phyloP scores from a whole-genome alignment of 1,140 invertebrate species.

The Drosophila repletoides region DNA sequence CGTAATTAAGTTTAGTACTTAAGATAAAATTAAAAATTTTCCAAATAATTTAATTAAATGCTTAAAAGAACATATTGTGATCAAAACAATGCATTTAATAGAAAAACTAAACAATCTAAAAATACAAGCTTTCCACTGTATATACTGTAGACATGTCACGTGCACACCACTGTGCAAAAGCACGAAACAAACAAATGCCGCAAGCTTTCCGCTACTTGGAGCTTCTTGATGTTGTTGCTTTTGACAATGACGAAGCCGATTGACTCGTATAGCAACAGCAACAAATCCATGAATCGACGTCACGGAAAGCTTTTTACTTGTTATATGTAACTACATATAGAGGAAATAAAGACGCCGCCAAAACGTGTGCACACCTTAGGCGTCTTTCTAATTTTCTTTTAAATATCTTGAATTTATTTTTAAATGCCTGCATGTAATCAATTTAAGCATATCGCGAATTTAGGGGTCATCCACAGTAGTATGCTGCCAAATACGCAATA shows the following conservation, averaged over 20 bases:
- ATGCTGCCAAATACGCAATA: constrained; percentile 20
- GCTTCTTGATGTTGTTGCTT: constrained; percentile 13
- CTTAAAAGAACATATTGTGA: too few species aligned
- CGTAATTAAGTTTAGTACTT: too few species aligned
- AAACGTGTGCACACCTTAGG: constrained; percentile 15
- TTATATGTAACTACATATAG: too few species aligned
- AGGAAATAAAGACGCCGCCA: constrained; percentile 7
- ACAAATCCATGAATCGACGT: constrained; percentile 37
- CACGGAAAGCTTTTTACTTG: constrained; percentile 20
- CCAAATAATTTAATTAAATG: too few species aligned
- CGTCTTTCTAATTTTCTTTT: constrained; percentile 6
- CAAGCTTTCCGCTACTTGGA: constrained; percentile 16
- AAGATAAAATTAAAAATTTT: too few species aligned
- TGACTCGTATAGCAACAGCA: constrained; percentile 41
- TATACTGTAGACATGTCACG: constrained; percentile 4
- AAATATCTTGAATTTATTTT: constrained; percentile 1
- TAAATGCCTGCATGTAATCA: background rate
- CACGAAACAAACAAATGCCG: constrained; percentile 10
- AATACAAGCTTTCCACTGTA: background rate
- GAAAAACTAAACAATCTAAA: background rate
- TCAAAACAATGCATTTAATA: too few species aligned
- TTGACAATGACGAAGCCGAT: constrained; percentile 8
- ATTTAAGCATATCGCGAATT: constrained; percentile 13
- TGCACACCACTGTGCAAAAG: background rate
- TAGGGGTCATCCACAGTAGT: constrained; percentile 25